Conservation (phyloP, 2,888 invertebrate species). For the Rhopalosiphum nymphaeae region DNA sequence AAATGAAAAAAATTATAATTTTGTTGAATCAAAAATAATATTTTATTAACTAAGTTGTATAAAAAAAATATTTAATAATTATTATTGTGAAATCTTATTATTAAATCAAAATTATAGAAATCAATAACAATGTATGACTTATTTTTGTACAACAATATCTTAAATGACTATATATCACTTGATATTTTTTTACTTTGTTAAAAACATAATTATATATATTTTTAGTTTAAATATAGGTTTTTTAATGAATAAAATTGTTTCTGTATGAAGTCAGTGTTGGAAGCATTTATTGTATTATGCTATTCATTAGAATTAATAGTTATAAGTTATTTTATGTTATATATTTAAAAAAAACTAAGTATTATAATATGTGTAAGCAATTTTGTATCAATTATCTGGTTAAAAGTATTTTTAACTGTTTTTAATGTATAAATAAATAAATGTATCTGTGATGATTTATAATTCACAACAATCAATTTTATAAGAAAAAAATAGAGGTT, state of each 20-base stretch:
- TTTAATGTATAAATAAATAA: neutral
- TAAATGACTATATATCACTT: neutral
- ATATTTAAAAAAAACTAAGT: neutral
- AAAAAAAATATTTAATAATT: neutral
- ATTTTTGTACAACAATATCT: neutral
- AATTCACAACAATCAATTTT: neutral
- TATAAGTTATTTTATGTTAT: conserved; percentile 6
- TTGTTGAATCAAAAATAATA: conserved; percentile 6
- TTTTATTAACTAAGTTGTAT: neutral
- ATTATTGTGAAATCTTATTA: conserved; percentile 15
- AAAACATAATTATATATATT: neutral
- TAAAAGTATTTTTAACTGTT: neutral
- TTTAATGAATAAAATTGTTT: neutral
- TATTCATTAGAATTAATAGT: neutral
- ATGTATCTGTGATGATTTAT: conserved; percentile 27
- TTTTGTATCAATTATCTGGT: neutral
- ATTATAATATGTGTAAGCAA: neutral
- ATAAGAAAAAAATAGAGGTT: neutral
- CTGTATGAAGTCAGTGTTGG: neutral
- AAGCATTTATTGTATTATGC: neutral
- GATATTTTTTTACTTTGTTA: neutral
- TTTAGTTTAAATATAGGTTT: neutral
- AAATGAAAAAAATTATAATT: neutral
- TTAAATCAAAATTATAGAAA: conserved; percentile 10
- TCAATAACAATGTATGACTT: neutral